phyloP scores from a whole-genome alignment of 2,888 invertebrate genomes.

The Hypolimnas misippus region DNA sequence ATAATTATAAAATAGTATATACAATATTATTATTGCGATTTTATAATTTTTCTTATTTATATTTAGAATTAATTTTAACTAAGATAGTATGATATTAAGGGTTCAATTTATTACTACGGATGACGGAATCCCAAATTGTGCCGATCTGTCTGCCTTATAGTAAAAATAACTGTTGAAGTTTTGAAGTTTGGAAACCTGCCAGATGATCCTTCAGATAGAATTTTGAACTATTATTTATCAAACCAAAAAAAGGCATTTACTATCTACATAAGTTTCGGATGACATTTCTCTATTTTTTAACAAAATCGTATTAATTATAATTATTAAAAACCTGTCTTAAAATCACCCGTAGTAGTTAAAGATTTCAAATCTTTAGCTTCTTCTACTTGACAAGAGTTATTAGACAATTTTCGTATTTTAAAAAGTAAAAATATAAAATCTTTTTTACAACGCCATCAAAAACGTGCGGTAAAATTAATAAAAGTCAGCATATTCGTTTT shows the following conservation, averaged over 20 bases:
- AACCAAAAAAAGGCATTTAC: no score
- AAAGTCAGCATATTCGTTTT: constrained; percentile 6
- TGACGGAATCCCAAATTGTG: no score
- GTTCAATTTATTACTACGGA: not conserved
- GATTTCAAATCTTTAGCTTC: no score
- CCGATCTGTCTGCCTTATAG: no score
- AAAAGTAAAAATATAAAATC: constrained; percentile 4
- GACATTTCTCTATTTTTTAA: not conserved
- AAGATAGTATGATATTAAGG: not conserved
- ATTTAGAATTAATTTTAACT: not conserved
- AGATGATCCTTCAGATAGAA: constrained; percentile 59
- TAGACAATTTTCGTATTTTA: constrained; percentile 4
- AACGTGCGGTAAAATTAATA: constrained; percentile 6
- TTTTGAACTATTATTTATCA: no score
- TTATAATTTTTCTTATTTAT: not conserved
- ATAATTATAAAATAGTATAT: no score
- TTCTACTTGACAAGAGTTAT: no score
- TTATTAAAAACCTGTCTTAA: no score
- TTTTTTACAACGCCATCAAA: constrained; percentile 6
- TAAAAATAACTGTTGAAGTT: no score
- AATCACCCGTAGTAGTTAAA: no score
- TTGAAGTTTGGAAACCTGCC: constrained; percentile 36
- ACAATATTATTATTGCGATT: no score
- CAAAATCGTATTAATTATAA: not conserved
- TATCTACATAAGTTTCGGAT: no score